phyloP scores from a whole-genome alignment of 2,888 invertebrate genomes.

The Cyclophora albipunctata region DNA sequence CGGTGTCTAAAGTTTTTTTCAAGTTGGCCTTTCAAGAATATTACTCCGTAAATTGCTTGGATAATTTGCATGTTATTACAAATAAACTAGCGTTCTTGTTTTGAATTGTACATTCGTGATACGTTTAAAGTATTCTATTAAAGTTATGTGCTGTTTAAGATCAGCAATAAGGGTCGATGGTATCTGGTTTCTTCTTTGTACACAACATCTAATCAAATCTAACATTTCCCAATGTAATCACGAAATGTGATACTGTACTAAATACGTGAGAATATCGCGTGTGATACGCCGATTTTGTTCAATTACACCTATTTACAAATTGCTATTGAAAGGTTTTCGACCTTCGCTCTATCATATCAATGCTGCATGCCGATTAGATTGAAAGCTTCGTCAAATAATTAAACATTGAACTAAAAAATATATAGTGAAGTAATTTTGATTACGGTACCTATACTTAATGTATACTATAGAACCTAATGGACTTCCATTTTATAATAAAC shows the following conservation, averaged over 20 bases:
- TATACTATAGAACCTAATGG: no score
- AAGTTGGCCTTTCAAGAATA: constrained; percentile 14
- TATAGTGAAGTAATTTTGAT: no score
- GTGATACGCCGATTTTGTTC: constrained; percentile 38
- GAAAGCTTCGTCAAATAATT: constrained; percentile 9
- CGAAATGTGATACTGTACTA: constrained; percentile 11
- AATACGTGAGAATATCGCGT: constrained; percentile 39
- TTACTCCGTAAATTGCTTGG: constrained; percentile 7
- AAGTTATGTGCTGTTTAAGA: no score
- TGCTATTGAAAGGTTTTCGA: constrained; percentile 45
- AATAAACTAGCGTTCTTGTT: no score
- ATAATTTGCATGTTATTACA: constrained; percentile 1
- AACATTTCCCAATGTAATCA: constrained; percentile 19
- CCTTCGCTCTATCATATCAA: constrained; percentile 29
- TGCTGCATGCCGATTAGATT: constrained; percentile 15
- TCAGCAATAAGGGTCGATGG: no score
- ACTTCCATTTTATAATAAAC: no score
- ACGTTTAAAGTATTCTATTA: no score
- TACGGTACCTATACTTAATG: no score
- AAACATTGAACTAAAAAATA: no score
- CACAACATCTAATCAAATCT: no score
- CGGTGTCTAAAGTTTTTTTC: constrained; percentile 15
- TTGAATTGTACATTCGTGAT: no score
- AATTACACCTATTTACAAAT: constrained; percentile 46
- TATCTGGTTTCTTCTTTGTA: no score